phyloP scores from a whole-genome alignment of 2,888 invertebrate species.

The Gisinianus flammeolus region DNA sequence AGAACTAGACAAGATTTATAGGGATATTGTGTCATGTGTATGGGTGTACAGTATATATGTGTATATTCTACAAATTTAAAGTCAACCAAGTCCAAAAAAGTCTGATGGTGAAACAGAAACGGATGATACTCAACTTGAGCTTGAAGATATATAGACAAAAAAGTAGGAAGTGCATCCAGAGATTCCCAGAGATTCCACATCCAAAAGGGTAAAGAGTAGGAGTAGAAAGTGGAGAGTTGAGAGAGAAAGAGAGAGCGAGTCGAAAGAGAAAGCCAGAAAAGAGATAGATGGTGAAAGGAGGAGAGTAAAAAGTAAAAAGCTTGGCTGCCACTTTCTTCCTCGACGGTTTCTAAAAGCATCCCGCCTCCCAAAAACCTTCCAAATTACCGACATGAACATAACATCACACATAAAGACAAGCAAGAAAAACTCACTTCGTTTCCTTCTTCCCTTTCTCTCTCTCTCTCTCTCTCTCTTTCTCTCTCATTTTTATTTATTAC shows the following conservation, averaged over 20 bases:
- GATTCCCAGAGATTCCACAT: too few species aligned
- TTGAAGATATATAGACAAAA: too few species aligned
- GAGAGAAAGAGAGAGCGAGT: not conserved
- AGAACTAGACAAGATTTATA: too few species aligned
- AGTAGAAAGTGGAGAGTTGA: not conserved
- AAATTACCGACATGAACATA: constrained; percentile 22
- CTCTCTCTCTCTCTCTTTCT: constrained; percentile 1
- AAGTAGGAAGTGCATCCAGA: too few species aligned
- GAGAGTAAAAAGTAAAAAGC: constrained; percentile 11
- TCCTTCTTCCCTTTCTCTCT: not conserved
- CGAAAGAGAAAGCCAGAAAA: not conserved
- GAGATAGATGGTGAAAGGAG: not conserved
- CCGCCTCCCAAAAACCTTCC: constrained; percentile 7
- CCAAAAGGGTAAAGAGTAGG: not conserved
- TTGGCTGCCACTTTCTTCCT: constrained; percentile 15
- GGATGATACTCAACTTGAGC: too few species aligned
- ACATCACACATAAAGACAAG: constrained; percentile 19
- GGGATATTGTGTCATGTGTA: too few species aligned
- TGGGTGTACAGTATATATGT: too few species aligned
- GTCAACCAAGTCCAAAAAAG: too few species aligned
- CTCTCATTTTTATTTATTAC: not conserved
- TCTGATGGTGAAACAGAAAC: too few species aligned
- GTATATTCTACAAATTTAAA: too few species aligned
- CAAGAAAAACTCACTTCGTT: not conserved
- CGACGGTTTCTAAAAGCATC: constrained; percentile 12